Base-by-base conservation (phyloP, 2,113 vertebrate species). In the Synchiropus splendidus region DNA sequence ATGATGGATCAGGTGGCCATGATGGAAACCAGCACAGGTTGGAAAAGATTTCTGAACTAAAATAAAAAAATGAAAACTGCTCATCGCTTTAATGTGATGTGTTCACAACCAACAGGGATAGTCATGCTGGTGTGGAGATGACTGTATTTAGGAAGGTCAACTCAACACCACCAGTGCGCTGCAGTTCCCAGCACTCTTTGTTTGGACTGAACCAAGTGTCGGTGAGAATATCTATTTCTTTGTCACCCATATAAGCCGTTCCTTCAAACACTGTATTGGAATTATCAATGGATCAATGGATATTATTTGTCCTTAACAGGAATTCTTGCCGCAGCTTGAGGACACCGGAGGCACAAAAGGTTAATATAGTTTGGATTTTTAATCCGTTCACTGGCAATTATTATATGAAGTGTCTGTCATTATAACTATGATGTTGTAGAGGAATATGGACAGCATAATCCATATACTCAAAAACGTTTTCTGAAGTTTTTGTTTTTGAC, bases 201-300 rank as follows among this genome's bases (percentile, higher is more conserved):
- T 92, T 89, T 63, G 90, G 90, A 35, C 79, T 92, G 60, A 92
- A 92, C 70, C 89, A 92, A 67, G 89, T 92, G 54, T 91, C 89
- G 70, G 90, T 92, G 65, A 89, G 90, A 42, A 43, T 9, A 2
- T 3, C 8, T 9, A 42, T 18, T 36, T 55, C 36, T 35, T 30
- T 10, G 21, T 10, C 13, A 12, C 10, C 6, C 10, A 16, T 12
- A 11, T 9, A 16, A 27, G n/a, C n/a, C n/a, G n/a, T n/a, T n/a
- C n/a, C n/a, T n/a, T n/a, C n/a, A n/a, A n/a, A n/a, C n/a, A n/a
- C n/a, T n/a, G n/a, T n/a, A n/a, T n/a, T n/a, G n/a, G n/a, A n/a
- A n/a, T n/a, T n/a, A n/a, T n/a, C n/a, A n/a, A n/a, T n/a, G n/a
- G n/a, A n/a, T n/a, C n/a, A n/a, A n/a, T n/a, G 2, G n/a, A 12